phyloP scores from a whole-genome alignment of 2,113 vertebrate species.

The Aphyosemion australe region DNA sequence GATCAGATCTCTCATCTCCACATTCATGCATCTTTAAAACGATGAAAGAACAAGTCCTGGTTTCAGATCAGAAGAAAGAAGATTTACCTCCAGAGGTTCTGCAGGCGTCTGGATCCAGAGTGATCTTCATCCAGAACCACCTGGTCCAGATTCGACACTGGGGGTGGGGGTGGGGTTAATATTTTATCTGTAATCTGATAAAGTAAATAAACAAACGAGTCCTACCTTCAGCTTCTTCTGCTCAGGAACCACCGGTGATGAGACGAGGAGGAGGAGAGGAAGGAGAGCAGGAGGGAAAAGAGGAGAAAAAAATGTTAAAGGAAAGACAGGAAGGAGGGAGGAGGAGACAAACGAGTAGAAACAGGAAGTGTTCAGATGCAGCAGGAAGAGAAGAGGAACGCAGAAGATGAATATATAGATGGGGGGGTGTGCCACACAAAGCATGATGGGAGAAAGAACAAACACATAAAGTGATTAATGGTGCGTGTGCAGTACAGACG shows the following conservation, averaged over 20 bases:
- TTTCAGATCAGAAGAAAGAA: background rate
- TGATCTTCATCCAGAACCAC: conserved; percentile 89
- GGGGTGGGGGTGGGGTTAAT: rapidly evolving
- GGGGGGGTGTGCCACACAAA: conserved; percentile 67
- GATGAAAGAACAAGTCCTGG: no score
- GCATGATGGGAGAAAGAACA: conserved; percentile 75
- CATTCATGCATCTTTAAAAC: no score
- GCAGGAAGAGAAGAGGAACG: no score
- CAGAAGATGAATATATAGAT: conserved; percentile 69
- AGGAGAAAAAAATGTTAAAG: background rate
- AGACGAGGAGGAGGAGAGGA: conserved; percentile 45
- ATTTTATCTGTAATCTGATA: background rate
- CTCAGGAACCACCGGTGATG: conserved; percentile 59
- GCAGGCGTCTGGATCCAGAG: conserved; percentile 89
- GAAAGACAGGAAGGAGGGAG: conserved; percentile 38
- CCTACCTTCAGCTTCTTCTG: conserved; percentile 94
- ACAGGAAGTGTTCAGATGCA: conserved; percentile 31
- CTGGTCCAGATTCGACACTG: conserved; percentile 89
- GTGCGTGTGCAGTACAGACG: conserved; percentile 15
- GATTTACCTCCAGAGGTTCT: conserved; percentile 90
- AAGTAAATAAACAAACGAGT: background rate
- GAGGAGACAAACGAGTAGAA: conserved; percentile 42
- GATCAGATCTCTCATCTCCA: no score
- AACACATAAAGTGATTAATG: conserved; percentile 63
- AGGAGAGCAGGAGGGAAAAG: background rate